Conservation (phyloP, 2,797 vertebrate species). For the Ctenopoma kingsleyae region DNA sequence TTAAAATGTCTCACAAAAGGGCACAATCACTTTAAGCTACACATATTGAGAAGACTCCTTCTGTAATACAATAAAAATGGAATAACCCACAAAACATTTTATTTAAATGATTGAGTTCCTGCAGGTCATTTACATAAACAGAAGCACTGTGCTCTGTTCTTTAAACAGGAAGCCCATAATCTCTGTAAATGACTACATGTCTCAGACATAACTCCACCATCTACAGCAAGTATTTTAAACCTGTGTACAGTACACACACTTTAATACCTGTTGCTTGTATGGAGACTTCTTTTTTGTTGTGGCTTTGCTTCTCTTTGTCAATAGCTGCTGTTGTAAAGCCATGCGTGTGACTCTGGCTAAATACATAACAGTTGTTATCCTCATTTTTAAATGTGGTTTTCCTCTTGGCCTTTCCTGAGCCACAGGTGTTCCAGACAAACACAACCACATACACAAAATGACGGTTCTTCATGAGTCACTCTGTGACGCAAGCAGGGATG, state of each 20-base stretch:
- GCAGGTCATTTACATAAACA: slow-evolving; percentile 30
- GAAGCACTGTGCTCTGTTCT: slow-evolving; percentile 3
- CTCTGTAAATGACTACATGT: slow-evolving; percentile 42
- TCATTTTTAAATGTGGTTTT: slow-evolving; percentile 53
- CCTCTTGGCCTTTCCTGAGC: slow-evolving; percentile 38
- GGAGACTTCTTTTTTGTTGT: slow-evolving; percentile 32
- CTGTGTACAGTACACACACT: slow-evolving; percentile 40
- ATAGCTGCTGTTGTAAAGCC: slow-evolving; percentile 41
- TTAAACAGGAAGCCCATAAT: slow-evolving; percentile 56
- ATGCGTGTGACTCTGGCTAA: slow-evolving; percentile 29
- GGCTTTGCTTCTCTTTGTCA: slow-evolving; percentile 44
- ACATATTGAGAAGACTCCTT: slow-evolving; percentile 13
- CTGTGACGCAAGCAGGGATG: slow-evolving; percentile 42
- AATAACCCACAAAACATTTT: slow-evolving; percentile 11
- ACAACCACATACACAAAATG: slow-evolving; percentile 31
- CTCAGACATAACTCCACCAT: slow-evolving; percentile 24
- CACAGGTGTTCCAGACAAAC: slow-evolving; percentile 64
- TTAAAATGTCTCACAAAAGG: slow-evolving; percentile 36
- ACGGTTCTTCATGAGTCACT: slow-evolving; percentile 63
- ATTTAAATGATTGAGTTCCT: slow-evolving; percentile 23
- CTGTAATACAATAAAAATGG: slow-evolving; percentile 2
- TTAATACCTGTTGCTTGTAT: slow-evolving; percentile 26
- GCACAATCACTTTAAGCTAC: slow-evolving; percentile 1
- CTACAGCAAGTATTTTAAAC: slow-evolving; percentile 26
- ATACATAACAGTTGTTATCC: slow-evolving; percentile 60